Percentiles rank a stretch among this genome's conserved stretches.
These are phyloP conservation scores for Cybosia mesomella DNA, from an alignment of 2,888 invertebrate genomes.

Conservation along the genomic window DNA sequence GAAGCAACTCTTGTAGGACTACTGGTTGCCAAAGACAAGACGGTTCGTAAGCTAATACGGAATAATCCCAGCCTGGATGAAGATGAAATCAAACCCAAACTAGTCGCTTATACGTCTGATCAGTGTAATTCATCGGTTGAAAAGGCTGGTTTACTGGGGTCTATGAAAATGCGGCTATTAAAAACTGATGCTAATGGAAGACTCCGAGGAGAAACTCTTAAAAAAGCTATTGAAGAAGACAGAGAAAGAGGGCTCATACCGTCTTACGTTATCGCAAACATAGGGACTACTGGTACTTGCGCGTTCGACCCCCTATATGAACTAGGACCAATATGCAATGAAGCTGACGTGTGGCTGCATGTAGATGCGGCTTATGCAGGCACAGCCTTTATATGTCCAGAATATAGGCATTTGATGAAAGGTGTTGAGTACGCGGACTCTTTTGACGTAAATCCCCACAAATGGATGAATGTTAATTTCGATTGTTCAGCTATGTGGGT, in stretches of 20 bases:
- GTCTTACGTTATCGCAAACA: constrained; percentile 93
- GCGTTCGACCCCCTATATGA: constrained; percentile 96
- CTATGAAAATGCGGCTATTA: constrained; percentile 92
- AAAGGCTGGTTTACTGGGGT: constrained; percentile 93
- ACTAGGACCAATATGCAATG: constrained; percentile 93
- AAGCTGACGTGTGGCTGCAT: constrained; percentile 95
- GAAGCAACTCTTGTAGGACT: constrained; percentile 95
- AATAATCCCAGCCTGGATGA: constrained; percentile 88
- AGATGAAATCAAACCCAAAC: constrained; percentile 88
- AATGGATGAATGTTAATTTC: constrained; percentile 97
- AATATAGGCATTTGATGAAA: constrained; percentile 92
- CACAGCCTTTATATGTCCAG: constrained; percentile 96
- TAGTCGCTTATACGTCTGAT: constrained; percentile 94
- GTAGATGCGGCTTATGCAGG: constrained; percentile 99
- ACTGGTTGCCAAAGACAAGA: constrained; percentile 91
- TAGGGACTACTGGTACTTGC: constrained; percentile 95
- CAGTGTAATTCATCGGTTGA: constrained; percentile 97
- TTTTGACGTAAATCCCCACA: constrained; percentile 97
- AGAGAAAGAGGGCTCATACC: constrained; percentile 93
- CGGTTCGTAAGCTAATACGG: constrained; percentile 85
- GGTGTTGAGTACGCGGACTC: constrained; percentile 95
- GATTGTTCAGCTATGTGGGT: constrained; percentile 98
- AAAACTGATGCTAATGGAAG: constrained; percentile 89
- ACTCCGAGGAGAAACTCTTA: constrained; percentile 89
- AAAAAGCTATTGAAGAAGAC: constrained; percentile 92